Base-by-base conservation (phyloP, 2,888 invertebrate species). In the Pollenia labialis region DNA sequence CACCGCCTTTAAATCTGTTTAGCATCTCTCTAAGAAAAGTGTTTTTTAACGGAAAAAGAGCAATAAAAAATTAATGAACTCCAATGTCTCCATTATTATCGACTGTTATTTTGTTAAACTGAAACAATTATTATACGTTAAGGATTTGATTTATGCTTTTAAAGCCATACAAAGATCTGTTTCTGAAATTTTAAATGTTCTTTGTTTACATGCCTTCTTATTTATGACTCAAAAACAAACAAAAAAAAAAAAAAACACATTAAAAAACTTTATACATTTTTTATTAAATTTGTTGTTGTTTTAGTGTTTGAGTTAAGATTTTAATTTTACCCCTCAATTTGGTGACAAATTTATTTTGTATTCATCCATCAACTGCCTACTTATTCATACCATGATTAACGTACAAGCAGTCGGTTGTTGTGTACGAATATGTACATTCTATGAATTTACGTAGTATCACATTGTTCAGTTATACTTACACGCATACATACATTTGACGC, bases 331-430 rank as follows among this genome's bases (percentile, higher is more conserved):
- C 58, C 18, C 58, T 40, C 68, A 58, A 48, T 71, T 60, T 60
- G 71, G 62, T 62, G 80, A 80, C 46, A 71, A 71, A 80, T 69
- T 52, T 52, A 52, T 56, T 72, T 72, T 72, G 23, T 23, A 72
- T 44, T 56, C 56, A 23, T 6, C 16, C 40, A 14, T 44, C n/a
- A n/a, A 72, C 56, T 72, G 56, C 23, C 44, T 56, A 8, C 46
- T 72, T 56, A 72, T 72, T 56, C 71, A 56, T 46, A 42, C 42
- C 16, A n/a, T 56, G 56, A 56, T 72, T 72, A 46, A 72, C 44
- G 71, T 68, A 52, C 10, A 32, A 40, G 8, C 48, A 50, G 4
- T 40, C 50, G 16, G 16, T 32, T 32, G 32, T 32, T 32, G 32
- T 32, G 32, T 32, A 71, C n/a, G 10, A 1, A 16, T 12, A 12